Evolutionary conservation across 2,113 vertebrate species (phyloP).

Genomic region (Glaucidium brasilianum): DNA sequence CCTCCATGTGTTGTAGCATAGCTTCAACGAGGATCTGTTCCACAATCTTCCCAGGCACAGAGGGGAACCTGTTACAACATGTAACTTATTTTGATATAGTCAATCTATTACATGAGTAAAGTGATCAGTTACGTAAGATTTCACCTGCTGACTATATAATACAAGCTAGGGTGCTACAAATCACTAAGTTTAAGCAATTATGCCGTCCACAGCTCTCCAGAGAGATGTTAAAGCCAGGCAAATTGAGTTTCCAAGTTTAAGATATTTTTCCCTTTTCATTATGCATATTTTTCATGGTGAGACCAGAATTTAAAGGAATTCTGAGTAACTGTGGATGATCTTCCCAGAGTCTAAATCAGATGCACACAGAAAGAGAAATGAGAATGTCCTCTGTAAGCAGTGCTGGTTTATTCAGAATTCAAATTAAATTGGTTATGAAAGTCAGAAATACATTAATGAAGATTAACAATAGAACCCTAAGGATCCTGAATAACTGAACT

Average conservation of each 20-base stretch:
- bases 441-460: conserved; percentile 39
- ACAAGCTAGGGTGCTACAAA: background rate
- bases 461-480: conserved; percentile 48
- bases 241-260: background rate
- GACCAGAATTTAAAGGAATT: background rate
- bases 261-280: background rate
- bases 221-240: background rate
- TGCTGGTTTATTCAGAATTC: conserved; percentile 4
- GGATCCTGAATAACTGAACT: conserved; percentile 21
- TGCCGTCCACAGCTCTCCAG: background rate
- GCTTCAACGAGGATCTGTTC: background rate
- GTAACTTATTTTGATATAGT: background rate
- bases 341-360: background rate
- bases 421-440: conserved; percentile 49
- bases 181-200: background rate
- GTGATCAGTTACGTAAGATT: background rate
- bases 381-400: background rate
- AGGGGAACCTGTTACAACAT: background rate
- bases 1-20: background rate
- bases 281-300: background rate
- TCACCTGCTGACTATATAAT: background rate
- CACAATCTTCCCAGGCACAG: background rate
- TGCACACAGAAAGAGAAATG: background rate
- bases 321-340: background rate
- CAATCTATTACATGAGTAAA: background rate